Evolutionary conservation across 2,888 invertebrate species (phyloP), one percentile per base, ranked within the genome.

Genomic region (Agrochola circellaris): DNA sequence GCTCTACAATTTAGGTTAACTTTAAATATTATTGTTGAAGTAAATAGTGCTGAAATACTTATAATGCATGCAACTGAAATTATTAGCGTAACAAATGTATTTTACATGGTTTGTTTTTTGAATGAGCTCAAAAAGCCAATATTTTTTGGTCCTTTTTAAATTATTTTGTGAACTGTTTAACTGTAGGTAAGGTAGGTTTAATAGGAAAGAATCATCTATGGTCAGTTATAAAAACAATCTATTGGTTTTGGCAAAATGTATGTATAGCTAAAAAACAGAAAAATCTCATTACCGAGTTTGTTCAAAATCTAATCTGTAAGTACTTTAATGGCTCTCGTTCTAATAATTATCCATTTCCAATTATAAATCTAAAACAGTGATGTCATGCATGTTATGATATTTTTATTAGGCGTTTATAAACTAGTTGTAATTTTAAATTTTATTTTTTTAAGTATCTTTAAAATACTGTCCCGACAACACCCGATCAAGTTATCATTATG

Each of bases 1-100:
- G 67, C 34, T 80, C 80, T 17, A 73, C n/a, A 73, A 56, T 65
- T 58, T 60, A 72, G 42, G 3, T 60, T 65, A 7, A 42, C 42
- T 34, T 45, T 15, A 30, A 64, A 45, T 62, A 61, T 68, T 26
- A 56, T 66, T 42, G 30, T 51, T 70, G 23, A 54, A 54, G n/a
- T 38, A 65, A n/a, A 42, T 72, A 34, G 17, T 45, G 38, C 23
- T 51, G 61, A 61, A 72, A 58, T 67, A 56, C 1, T 13, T 8
- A 23, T 9, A n/a, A 69, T 48, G 69, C 15, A 48, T 62, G 17
- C n/a, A 61, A 30, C 26, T 13, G 9, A 62, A 68, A 26, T 61
- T 5, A 54, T 54, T 77, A 26, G 8, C 34, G 51, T 54, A 17
- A 15, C 51, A 34, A 66, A 15, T 17, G 30, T 2, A 34, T 34